Base-by-base conservation (phyloP, 2,113 vertebrate genomes). In the Pitta sordida region DNA sequence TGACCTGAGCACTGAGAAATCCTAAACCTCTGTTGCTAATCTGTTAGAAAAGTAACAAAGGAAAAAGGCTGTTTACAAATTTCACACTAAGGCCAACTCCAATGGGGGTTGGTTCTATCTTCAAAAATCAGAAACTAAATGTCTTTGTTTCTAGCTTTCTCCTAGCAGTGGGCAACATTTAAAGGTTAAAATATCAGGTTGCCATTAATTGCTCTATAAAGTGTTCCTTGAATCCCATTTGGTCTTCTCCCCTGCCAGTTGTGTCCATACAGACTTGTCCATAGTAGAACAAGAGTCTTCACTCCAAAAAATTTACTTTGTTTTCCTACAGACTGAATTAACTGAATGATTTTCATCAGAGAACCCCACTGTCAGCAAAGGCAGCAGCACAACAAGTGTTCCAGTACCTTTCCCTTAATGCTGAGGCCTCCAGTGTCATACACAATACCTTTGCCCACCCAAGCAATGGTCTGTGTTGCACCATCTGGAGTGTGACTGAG, bases 341-440 rank as follows among this genome's bases (percentile, higher is more conserved):
- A 60, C 32, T 29, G n/a, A 87, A 64, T 24, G 34, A 36, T 11
- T 90, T 69, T 15, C 51, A 69, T 15, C 41, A 90, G 82, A 39
- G 87, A 91, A 68, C 32, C 76, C 5, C 8, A 23, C 7, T 9
- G 41, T 10, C 23, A 71, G 63, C 75, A 55, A 80, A 83, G 67
- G 34, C n/a, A 85, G 55, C 20, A 73, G 90, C 3, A 93, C 14
- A 49, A 55, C 24, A 82, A 85, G 29, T 7, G 29, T 7, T 43
- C 29, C 29, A 13, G 16, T 85, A 99, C 99, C 98, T 99, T 99
- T 63, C 99, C 99, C 96, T 99, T 99, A 97, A 99, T 99, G 98
- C 99, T 99, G 95, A 99, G 99, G 85, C 99, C 99, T 74, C 99
- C 99, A 3, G 99, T 99, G 97, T 99, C 99, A 5, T 99, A 99